Conservation (phyloP, 2,113 vertebrate genomes). For the Oreochromis aureus region DNA sequence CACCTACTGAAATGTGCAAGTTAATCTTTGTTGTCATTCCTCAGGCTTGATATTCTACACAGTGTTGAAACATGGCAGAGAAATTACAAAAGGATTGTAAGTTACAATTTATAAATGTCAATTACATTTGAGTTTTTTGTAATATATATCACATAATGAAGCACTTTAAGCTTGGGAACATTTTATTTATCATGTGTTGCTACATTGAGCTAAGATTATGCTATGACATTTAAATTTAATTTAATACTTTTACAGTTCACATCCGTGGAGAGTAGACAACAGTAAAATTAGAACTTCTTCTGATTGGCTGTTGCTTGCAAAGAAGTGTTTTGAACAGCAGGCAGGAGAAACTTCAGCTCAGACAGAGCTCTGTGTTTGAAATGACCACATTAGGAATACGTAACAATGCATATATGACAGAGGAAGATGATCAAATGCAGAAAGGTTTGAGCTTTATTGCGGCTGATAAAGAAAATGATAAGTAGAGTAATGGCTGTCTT, state of each 20-base stretch:
- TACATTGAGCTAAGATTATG: background rate
- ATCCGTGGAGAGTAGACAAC: accelerated
- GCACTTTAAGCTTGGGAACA: background rate
- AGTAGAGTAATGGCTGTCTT: background rate
- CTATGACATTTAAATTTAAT: background rate
- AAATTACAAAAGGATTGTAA: conserved; percentile 86
- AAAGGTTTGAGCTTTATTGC: accelerated
- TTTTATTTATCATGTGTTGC: background rate
- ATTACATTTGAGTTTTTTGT: background rate
- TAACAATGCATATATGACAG: background rate
- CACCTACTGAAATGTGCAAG: background rate
- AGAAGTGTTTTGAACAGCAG: background rate
- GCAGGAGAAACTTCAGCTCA: background rate
- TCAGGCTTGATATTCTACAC: conserved; percentile 83
- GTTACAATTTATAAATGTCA: conserved; percentile 33
- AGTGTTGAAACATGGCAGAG: conserved; percentile 82
- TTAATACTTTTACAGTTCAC: background rate
- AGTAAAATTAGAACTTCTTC: background rate
- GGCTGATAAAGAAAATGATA: background rate
- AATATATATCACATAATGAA: background rate
- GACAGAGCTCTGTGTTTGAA: background rate
- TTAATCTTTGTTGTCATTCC: background rate
- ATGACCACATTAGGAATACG: background rate
- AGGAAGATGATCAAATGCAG: accelerated
- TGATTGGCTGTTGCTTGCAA: background rate